phyloP scores from a whole-genome alignment of 1,140 invertebrate species.

The Asbolus verrucosus region DNA sequence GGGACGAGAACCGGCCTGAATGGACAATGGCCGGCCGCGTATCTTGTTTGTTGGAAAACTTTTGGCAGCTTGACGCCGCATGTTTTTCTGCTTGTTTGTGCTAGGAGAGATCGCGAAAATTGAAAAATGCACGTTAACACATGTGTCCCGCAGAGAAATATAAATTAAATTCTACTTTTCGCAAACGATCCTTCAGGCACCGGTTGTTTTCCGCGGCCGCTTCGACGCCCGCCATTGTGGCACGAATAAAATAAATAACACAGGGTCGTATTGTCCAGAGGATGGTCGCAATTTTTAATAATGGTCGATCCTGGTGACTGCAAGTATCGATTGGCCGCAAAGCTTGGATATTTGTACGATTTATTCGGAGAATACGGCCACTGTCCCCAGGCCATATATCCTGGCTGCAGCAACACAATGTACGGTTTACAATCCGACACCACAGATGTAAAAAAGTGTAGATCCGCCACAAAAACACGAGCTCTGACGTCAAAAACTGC shows the following conservation, averaged over 20 bases:
- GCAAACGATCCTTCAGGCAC: no score
- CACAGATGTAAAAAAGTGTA: slow-evolving; percentile 13
- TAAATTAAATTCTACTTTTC: slow-evolving; percentile 38
- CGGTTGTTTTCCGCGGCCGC: slow-evolving; percentile 15
- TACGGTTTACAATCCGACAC: no score
- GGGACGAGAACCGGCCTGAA: slow-evolving; percentile 43
- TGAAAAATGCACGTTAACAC: slow-evolving; percentile 56
- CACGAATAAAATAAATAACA: slow-evolving; percentile 47
- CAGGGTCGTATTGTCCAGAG: slow-evolving; percentile 45
- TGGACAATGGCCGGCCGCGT: slow-evolving; percentile 57
- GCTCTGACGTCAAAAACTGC: no score
- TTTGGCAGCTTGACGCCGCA: slow-evolving; percentile 62
- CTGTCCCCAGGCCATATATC: slow-evolving; percentile 55
- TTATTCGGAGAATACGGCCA: slow-evolving; percentile 55
- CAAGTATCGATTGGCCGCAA: slow-evolving; percentile 53
- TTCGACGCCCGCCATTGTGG: slow-evolving; percentile 39
- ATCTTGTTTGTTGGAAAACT: slow-evolving; percentile 62
- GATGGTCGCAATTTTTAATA: slow-evolving; percentile 55
- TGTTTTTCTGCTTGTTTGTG: slow-evolving; percentile 58
- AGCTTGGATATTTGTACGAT: slow-evolving; percentile 56
- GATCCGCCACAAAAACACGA: no score
- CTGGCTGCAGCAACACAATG: slow-evolving; percentile 45
- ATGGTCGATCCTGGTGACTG: slow-evolving; percentile 51
- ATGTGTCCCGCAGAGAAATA: slow-evolving; percentile 51
- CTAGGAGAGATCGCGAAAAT: slow-evolving; percentile 48